These are phyloP conservation scores for Nymphicus hollandicus DNA, from an alignment of 2,113 vertebrate species.

Conservation along the genomic window DNA sequence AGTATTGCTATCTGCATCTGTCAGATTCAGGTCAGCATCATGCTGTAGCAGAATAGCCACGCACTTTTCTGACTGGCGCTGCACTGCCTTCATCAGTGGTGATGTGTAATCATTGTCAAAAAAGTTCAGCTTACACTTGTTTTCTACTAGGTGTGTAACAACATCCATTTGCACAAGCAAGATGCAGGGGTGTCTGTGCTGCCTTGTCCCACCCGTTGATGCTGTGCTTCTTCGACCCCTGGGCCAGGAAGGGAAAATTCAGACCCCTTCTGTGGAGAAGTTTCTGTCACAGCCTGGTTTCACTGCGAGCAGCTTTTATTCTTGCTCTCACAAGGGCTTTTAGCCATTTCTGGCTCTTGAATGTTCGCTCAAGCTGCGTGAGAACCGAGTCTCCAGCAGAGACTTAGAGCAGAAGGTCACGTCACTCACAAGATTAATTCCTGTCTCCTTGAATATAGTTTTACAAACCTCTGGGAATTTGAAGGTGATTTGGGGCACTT, in stretches of 20 bases:
- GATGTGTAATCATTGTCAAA: slow-evolving; percentile 83
- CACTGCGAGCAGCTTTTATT: neutral
- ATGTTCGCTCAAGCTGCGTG: neutral
- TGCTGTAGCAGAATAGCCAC: slow-evolving; percentile 78
- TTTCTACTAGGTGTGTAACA: slow-evolving; percentile 82
- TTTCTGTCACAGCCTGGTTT: neutral
- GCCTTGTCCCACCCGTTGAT: neutral
- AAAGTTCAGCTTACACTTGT: slow-evolving; percentile 85
- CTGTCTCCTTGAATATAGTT: neutral
- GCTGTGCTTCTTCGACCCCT: neutral
- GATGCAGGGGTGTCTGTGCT: slow-evolving; percentile 83
- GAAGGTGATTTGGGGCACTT: neutral
- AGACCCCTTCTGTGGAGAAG: neutral
- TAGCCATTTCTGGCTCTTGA: neutral
- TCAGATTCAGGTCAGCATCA: slow-evolving; percentile 81
- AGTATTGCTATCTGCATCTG: slow-evolving; percentile 79
- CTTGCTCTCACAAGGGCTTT: neutral
- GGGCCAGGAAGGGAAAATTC: neutral
- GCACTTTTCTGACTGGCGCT: slow-evolving; percentile 84
- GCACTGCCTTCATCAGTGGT: slow-evolving; percentile 90
- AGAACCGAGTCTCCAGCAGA: neutral
- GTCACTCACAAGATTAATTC: slow-evolving; percentile 5
- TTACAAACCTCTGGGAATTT: neutral
- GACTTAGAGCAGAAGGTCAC: neutral
- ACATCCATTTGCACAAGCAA: slow-evolving; percentile 85